Evolutionary conservation across 1,140 invertebrate species (phyloP), one percentile per base, ranked within the genome.

Genomic region (Arion vulgaris): DNA sequence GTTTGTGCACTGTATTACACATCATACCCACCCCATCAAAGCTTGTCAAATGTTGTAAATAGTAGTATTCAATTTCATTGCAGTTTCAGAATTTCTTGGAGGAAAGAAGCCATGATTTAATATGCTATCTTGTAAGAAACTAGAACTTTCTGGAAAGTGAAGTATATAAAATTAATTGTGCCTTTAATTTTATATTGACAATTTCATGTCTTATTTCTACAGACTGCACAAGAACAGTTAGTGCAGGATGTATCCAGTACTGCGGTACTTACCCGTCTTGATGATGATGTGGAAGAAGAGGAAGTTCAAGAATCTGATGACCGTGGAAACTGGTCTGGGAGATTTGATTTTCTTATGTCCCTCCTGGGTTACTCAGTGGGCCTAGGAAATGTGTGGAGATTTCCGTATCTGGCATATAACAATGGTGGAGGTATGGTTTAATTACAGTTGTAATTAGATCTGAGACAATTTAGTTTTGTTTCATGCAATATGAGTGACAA

Each of bases 361-460:
- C 87, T 93, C 5, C 87, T 94, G 34, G 92, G 93, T 19, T 93
- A 92, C 82, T 93, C 93, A n/a, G 93, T 94, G 0, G 93, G 93
- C 0, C 94, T 98, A 34, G 97, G 97, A 28, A 98, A 98, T 91
- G 97, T 98, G 69, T 98, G 97, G 97, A 94, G 97, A 88, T 99
- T 98, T 93, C 97, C 97, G 17, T 98, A 98, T 90, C 93, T 98
- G 78, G 97, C 96, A 89, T 97, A 98, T 93, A 96, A 97, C 91
- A 98, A 98, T 92, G 97, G 97, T 71, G 97, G 97, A 92, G 97
- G 97, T 93, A 84, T 69, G 85, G 68, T 49, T 19, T 13, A 36
- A n/a, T n/a, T n/a, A n/a, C n/a, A n/a, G 51, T 34, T 62, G 39
- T 71, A 71, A 26, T 71, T 19, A 15, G 51, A 13, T 53, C 13